phyloP scores from a whole-genome alignment of 1,140 invertebrate genomes.

The Drosophila teissieri region DNA sequence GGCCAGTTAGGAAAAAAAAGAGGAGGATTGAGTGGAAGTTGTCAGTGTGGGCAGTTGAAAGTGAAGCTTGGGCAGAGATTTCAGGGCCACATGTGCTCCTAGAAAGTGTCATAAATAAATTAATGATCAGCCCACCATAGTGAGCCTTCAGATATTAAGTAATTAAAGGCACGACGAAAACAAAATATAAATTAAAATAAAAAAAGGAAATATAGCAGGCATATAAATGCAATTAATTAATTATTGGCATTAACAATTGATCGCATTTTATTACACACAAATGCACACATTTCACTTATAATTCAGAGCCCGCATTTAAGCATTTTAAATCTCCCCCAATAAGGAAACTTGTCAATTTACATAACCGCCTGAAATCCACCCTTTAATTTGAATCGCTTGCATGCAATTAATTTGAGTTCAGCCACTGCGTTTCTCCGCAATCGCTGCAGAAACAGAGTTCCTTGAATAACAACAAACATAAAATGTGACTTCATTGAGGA shows the following conservation, averaged over 20 bases:
- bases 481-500: slow-evolving; percentile 22
- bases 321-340: not conserved
- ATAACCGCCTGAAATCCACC: slow-evolving; percentile 1
- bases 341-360: slow-evolving; percentile 4
- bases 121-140: slow-evolving; percentile 13
- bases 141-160: not conserved
- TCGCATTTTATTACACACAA: not conserved
- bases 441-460: not conserved
- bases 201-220: not conserved
- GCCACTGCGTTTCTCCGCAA: not conserved
- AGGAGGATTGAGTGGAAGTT: slow-evolving; percentile 2
- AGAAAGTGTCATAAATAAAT: slow-evolving; percentile 17
- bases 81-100: slow-evolving; percentile 13
- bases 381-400: slow-evolving; percentile 10
- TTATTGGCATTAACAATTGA: not conserved
- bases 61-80: slow-evolving; percentile 35
- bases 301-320: not conserved
- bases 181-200: not conserved
- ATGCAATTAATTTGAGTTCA: not conserved
- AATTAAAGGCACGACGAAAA: not conserved
- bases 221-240: not conserved
- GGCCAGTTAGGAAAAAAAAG: slow-evolving; percentile 25
- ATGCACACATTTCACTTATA: not conserved
- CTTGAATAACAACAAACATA: not conserved
- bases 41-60: slow-evolving; percentile 37